Percentiles rank a stretch among this genome's conserved stretches.
These are phyloP conservation scores for Pyrrhia umbra DNA, from an alignment of 2,888 invertebrate species.

Conservation along the genomic window DNA sequence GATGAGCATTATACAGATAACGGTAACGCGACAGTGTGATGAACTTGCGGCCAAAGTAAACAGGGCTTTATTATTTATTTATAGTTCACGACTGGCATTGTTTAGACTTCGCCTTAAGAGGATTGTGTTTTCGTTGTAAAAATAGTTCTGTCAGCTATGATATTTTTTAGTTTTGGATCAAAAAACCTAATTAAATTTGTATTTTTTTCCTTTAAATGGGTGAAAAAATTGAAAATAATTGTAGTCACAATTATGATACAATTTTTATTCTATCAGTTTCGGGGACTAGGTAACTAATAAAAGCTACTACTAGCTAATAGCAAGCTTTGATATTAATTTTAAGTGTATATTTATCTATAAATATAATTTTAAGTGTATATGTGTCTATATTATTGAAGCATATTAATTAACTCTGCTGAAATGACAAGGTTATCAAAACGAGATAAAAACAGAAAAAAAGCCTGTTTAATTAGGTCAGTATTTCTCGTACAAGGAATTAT, in stretches of 20 bases:
- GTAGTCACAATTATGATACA: too few relatives aligned
- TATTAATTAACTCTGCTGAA: slow-evolving; percentile 30
- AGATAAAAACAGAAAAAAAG: slow-evolving; percentile 42
- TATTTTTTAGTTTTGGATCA: neutral
- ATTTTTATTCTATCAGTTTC: too few relatives aligned
- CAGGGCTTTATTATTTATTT: slow-evolving; percentile 74
- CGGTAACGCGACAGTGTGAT: slow-evolving; percentile 80
- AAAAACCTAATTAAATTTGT: neutral
- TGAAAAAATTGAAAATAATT: too few relatives aligned
- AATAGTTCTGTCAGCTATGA: neutral
- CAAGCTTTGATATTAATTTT: neutral
- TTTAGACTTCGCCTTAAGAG: slow-evolving; percentile 60
- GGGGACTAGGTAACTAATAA: too few relatives aligned
- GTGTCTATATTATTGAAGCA: slow-evolving; percentile 13
- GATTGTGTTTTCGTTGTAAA: neutral
- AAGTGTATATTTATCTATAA: neutral
- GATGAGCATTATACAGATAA: slow-evolving; percentile 82
- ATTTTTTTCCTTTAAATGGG: too few relatives aligned
- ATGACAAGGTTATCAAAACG: slow-evolving; percentile 41
- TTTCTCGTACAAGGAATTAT: slow-evolving; percentile 5
- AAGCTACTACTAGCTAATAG: neutral
- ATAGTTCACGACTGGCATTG: slow-evolving; percentile 60
- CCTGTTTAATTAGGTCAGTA: slow-evolving; percentile 38
- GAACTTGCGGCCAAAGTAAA: slow-evolving; percentile 80
- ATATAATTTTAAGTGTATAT: slow-evolving; percentile 8